Evolutionary conservation across 2,888 invertebrate species (phyloP), one percentile per base, ranked within the genome.

Genomic region (Hypsopygia costalis): DNA sequence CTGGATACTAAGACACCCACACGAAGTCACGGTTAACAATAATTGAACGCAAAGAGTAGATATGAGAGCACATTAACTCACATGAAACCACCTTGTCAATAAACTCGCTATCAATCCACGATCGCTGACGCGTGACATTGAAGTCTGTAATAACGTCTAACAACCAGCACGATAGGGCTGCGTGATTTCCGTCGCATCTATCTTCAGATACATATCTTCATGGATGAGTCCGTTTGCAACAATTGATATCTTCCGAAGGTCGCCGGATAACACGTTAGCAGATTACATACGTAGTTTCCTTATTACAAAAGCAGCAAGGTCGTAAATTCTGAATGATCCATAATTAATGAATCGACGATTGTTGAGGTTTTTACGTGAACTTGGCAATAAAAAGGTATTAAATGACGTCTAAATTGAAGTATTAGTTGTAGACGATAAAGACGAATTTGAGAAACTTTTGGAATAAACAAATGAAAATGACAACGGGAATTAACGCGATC

Each of bases 211-310:
- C 49, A 53, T 49, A 82, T 81, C 82, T 78, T 66, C 74, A 70
- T 65, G 72, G 66, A 53, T 67, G 69, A 74, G 64, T 60, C 77
- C 65, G 49, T 43, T 63, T 62, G 67, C 59, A 64, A 80, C 83
- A 83, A 86, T 85, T 86, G 85, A 83, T 85, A 83, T 78, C 69
- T 79, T 72, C 76, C 82, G 85, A 85, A 85, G 86, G 85, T 79
- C 82, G n/a, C 25, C 28, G 12, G 10, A 34, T 20, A 34, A 31
- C 31, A 11, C 31, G 11, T 31, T 29, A n/a, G 31, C 11, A 31
- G 11, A 28, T 30, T 29, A 11, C 29, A 31, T 37, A 37, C 30
- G 20, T n/a, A 8, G 1, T 11, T 7, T 11, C 21, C 31, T 31
- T 31, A 31, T 11, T 31, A 31, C 31, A 31, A 11, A 31, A 12